A percentile compares a stretch with the other conserved stretches of the same genome.
These are phyloP conservation scores for Gymnoscopelus microlampas DNA, from an alignment of 2,797 vertebrate species.

Conservation along the genomic window DNA sequence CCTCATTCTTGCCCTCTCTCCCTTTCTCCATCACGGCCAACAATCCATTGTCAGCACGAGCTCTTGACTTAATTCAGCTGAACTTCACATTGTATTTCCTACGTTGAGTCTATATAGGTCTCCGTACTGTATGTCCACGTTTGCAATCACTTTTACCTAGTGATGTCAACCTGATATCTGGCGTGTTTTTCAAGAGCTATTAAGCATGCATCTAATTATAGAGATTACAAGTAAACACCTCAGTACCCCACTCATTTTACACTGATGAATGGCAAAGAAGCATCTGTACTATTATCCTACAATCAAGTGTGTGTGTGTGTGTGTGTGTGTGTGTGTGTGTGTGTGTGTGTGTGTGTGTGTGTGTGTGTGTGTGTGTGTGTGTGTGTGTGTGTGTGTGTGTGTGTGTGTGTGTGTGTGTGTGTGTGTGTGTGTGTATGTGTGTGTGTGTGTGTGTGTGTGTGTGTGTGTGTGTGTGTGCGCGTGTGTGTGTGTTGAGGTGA, in stretches of 20 bases:
- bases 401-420: constrained; percentile 8
- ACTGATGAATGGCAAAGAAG: constrained; percentile 51
- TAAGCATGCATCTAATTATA: constrained; percentile 49
- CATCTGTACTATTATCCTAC: constrained; percentile 60
- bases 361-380: constrained; percentile 16
- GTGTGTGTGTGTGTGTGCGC: constrained; percentile 21
- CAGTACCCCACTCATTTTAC: constrained; percentile 37
- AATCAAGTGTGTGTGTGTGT: constrained; percentile 60
- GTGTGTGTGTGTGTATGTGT: neutral
- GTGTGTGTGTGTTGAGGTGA: constrained; percentile 42
- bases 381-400: constrained; percentile 18
- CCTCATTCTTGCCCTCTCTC: constrained; percentile 1
- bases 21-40: too few relatives aligned
- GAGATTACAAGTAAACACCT: constrained; percentile 18
- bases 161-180: too few relatives aligned
- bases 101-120: neutral
- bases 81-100: neutral
- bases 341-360: constrained; percentile 26
- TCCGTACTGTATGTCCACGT: neutral
- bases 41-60: neutral
- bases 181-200: constrained; percentile 26
- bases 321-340: constrained; percentile 8
- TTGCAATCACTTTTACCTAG: neutral
- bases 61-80: constrained; percentile 14
- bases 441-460: constrained; percentile 18